Evolutionary conservation across 2,888 invertebrate species (phyloP), one percentile per base, ranked within the genome.

Genomic region (Ormia ochracea): DNA sequence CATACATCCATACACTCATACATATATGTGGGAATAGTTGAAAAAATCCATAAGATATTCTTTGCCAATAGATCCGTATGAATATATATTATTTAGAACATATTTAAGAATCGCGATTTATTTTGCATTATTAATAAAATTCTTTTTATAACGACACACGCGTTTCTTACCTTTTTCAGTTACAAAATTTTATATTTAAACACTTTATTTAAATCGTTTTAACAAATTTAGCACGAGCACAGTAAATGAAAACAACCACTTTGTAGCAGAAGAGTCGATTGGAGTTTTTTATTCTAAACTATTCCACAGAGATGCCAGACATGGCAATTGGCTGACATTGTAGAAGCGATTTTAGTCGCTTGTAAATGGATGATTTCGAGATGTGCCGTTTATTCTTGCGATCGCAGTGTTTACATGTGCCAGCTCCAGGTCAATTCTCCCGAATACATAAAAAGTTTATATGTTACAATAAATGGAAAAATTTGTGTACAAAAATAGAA

Each of bases 191-290:
- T 43, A 28, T 23, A 28, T 58, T 58, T 17, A 43, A 66, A 66
- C 58, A 52, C 72, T 56, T 63, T 26, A n/a, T 7, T 59, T 43
- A 12, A 50, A 63, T 58, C 48, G 63, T 31, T 63, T 33, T 48
- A 31, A 43, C 28, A 45, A 59, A 52, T 17, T 17, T 58, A 58
- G 19, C 58, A 50, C 65, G 48, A 77, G 63, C 70, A 70, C 69
- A 33, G 48, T 41, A 48, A 63, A 69, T 70, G 65, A 70, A 70
- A 77, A 77, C 77, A 77, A 77, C 77, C 77, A 77, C 77, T 77
- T 77, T 70, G 56, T 28, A 21, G 31, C 7, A 45, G 61, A 14
- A 54, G 54, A 45, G 36, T 63, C 56, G 9, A 21, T 59, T 54
- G 56, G 56, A 61, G 33, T 63, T 68, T 59, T 52, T 36, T 59